phyloP scores from a whole-genome alignment of 2,888 invertebrate genomes.

The Trichogramma evanescens region DNA sequence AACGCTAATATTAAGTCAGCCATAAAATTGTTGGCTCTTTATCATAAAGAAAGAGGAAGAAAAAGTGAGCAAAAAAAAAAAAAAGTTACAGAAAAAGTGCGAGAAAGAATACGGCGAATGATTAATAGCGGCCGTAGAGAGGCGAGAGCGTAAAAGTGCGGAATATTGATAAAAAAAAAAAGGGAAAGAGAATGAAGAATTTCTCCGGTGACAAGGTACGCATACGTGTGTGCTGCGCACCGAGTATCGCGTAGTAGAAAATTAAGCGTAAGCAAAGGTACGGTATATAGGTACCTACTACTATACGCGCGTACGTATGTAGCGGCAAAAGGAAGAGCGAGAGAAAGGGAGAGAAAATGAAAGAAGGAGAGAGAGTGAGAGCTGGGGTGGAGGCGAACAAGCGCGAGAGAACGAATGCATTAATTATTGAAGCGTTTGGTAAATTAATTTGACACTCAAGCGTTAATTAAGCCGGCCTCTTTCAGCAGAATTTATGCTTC shows the following conservation, averaged over 20 bases:
- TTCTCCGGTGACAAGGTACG: too few species aligned
- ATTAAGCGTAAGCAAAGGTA: too few species aligned
- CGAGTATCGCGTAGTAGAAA: too few species aligned
- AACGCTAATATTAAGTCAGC: constrained; percentile 15
- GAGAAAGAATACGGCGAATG: background rate
- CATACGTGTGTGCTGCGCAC: too few species aligned
- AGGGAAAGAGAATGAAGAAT: too few species aligned
- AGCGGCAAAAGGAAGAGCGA: background rate
- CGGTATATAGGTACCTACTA: too few species aligned
- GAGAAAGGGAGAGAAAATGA: background rate
- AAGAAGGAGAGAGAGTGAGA: background rate
- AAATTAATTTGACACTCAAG: constrained; percentile 7
- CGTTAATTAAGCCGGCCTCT: constrained; percentile 4
- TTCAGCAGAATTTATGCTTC: constrained; percentile 2
- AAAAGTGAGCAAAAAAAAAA: background rate
- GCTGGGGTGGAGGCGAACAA: background rate
- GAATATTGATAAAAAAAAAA: too few species aligned
- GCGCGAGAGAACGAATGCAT: background rate
- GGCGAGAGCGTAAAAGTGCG: too few species aligned
- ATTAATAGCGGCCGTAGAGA: too few species aligned
- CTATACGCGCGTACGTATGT: too few species aligned
- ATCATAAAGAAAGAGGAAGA: background rate
- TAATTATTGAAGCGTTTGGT: constrained; percentile 7
- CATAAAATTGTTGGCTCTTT: constrained; percentile 10
- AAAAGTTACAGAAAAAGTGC: background rate